Percentiles rank a stretch among this genome's conserved stretches.
Conservation (phyloP, 23 tunicate genomes). For the Trididemnum clinides region DNA sequence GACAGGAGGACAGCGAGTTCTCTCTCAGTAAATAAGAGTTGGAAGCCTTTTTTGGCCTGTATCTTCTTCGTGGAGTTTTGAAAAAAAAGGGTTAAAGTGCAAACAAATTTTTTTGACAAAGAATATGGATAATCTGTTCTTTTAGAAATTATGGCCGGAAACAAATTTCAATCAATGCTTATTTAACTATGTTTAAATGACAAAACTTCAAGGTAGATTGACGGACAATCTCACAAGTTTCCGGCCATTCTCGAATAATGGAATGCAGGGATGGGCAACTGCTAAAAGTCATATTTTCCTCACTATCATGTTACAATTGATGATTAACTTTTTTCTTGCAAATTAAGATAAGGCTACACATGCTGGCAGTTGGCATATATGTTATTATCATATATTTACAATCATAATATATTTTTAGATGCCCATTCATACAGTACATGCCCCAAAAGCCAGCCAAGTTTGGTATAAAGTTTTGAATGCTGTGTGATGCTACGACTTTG, state of each 20-base stretch:
- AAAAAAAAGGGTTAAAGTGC: background rate
- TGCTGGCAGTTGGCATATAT: too few relatives aligned
- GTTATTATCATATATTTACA: too few relatives aligned
- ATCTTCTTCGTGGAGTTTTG: too few relatives aligned
- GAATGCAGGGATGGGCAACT: too few relatives aligned
- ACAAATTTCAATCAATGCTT: slow-evolving; percentile 1
- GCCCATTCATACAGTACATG: too few relatives aligned
- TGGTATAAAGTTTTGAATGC: too few relatives aligned
- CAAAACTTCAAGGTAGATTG: background rate
- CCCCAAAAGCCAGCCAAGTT: too few relatives aligned
- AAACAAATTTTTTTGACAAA: background rate
- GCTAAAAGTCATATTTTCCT: too few relatives aligned
- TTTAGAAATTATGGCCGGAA: slow-evolving; percentile 8
- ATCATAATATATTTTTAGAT: too few relatives aligned
- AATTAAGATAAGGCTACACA: too few relatives aligned
- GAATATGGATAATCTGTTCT: background rate
- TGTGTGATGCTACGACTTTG: too few relatives aligned
- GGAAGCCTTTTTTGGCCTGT: too few relatives aligned
- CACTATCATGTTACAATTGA: slow-evolving; percentile 11
- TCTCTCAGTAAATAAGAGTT: background rate
- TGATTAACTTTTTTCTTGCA: slow-evolving; percentile 10
- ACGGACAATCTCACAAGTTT: slow-evolving; percentile 9
- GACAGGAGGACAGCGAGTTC: slow-evolving; percentile 11
- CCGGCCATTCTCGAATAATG: background rate
- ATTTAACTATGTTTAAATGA: background rate